Base-by-base conservation (phyloP, 1,140 invertebrate genomes). In the Manduca sexta region DNA sequence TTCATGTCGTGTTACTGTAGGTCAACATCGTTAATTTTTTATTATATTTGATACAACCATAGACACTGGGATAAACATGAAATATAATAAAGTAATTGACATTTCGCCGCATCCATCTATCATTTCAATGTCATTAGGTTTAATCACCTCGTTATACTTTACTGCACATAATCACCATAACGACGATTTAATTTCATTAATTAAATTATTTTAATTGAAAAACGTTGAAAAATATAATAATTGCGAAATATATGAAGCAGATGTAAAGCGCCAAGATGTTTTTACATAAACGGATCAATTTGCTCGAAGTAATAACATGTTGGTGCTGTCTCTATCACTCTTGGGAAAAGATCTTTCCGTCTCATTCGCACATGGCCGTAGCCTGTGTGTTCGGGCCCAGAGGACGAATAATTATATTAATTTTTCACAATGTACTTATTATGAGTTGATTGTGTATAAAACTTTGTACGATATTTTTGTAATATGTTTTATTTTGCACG, bases 321-420 rank as follows among this genome's bases (percentile, higher is more conserved):
- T 64, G 11, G n/a, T 43, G 26, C 30, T 43, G 13, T 43, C 41
- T 11, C 14, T 40, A 10, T 10, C 38, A n/a, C n/a, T 11, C 16
- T 3, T 5, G 21, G 21, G 21, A 26, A 62, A 42, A 60, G 12
- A 37, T 45, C 17, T 14, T 30, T 30, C 18, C 43, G 16, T 75
- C 65, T 42, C 61, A 57, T 49, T 70, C 57, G 42, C 44, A 52
- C 63, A 47, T 18, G 14, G 12, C n/a, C 17, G 18, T 40, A 2
- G 21, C 21, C 21, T 26, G 21, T 1, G 21, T 26, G 21, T 26
- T 26, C 21, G 40, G 55, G 43, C 54, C 58, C 66, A 68, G 64
- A 68, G 63, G 59, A 47, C 49, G 52, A 66, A 74, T 78, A 77
- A 77, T 78, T 73, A 74, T 69, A 74, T 72, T 76, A 67, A 74